Base-by-base conservation (phyloP, 2,113 vertebrate genomes). In the Dasypus novemcinctus region DNA sequence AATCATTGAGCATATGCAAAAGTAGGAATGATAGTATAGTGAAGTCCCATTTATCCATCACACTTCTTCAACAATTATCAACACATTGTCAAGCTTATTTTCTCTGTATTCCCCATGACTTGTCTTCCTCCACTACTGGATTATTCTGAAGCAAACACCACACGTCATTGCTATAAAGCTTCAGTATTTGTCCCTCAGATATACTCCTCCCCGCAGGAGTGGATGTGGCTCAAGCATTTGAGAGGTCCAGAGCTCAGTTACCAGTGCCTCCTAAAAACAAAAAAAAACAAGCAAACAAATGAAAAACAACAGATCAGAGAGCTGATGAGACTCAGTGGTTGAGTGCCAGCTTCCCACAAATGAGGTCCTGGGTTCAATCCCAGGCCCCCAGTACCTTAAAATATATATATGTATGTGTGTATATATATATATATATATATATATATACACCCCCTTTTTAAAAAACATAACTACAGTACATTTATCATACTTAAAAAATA, bases 401-500 rank as follows among this genome's bases (percentile, higher is more conserved):
- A 46, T n/a, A 46, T 46, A 46, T 46, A 46, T 46, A 46, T 46
- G 9, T 54, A 12, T 54, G 13, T 54, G 13, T 54, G 13, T 15
- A 14, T 2, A 7, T n/a, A n/a, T n/a, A 46, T 46, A 46, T 46
- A 46, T 46, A 46, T 46, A 46, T 54, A 12, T 54, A 54, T 54
- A 54, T 54, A 54, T 15, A 14, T 2, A 7, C 54, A 17, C 66
- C 25, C 31, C 17, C 64, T 13, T 63, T 38, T 84, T 61, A 5
- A 54, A 90, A 68, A 87, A n/a, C 38, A 14, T 25, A 74, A 33
- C 25, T 38, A 29, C 14, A 46, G 20, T 46, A 27, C 23, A 20
- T 27, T 92, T 63, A 69, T 76, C 41, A 87, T 54, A 94, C 31
- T 49, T 83, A 61, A 90, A 84, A 95, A 57, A n/a, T 52, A 87